These are phyloP conservation scores for Ganaspis sp. DNA, from an alignment of 1,140 invertebrate genomes.

Conservation along the genomic window DNA sequence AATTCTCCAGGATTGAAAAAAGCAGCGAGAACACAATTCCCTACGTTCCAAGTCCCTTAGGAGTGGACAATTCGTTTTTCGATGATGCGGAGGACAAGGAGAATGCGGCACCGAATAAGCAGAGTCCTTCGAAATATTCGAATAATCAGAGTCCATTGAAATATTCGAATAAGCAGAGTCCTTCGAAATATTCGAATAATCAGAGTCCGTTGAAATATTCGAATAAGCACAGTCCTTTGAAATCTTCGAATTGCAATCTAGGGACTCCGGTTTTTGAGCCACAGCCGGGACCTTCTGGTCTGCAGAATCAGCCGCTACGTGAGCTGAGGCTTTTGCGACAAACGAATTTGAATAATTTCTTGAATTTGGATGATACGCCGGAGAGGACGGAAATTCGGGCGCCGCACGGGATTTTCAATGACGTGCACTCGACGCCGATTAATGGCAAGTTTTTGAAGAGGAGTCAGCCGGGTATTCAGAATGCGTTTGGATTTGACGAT, in stretches of 20 bases:
- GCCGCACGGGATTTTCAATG: slow-evolving; percentile 62
- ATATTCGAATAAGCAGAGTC: slow-evolving; percentile 41
- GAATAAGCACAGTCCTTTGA: slow-evolving; percentile 26
- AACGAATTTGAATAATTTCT: slow-evolving; percentile 62
- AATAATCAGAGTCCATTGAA: slow-evolving; percentile 28
- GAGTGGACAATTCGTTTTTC: not conserved
- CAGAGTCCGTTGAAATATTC: slow-evolving; percentile 39
- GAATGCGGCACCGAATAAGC: slow-evolving; percentile 39
- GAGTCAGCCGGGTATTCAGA: slow-evolving; percentile 43
- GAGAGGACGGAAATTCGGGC: slow-evolving; percentile 55
- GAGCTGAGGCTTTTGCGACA: slow-evolving; percentile 51
- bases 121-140: slow-evolving; percentile 39
- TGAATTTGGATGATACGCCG: slow-evolving; percentile 61
- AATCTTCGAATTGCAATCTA: too few relatives aligned
- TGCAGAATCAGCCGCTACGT: slow-evolving; percentile 28
- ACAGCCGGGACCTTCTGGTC: slow-evolving; percentile 50
- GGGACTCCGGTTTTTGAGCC: slow-evolving; percentile 36
- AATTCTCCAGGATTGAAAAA: not conserved
- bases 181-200: slow-evolving; percentile 42
- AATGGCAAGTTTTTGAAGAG: slow-evolving; percentile 41
- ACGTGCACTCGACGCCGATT: slow-evolving; percentile 55
- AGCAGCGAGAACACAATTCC: not conserved
- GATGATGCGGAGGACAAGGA: not conserved
- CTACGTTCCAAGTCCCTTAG: too few relatives aligned
- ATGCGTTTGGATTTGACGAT: slow-evolving; percentile 64